These are phyloP conservation scores for Spodoptera picta DNA, from an alignment of 2,888 invertebrate genomes.

Conservation along the genomic window DNA sequence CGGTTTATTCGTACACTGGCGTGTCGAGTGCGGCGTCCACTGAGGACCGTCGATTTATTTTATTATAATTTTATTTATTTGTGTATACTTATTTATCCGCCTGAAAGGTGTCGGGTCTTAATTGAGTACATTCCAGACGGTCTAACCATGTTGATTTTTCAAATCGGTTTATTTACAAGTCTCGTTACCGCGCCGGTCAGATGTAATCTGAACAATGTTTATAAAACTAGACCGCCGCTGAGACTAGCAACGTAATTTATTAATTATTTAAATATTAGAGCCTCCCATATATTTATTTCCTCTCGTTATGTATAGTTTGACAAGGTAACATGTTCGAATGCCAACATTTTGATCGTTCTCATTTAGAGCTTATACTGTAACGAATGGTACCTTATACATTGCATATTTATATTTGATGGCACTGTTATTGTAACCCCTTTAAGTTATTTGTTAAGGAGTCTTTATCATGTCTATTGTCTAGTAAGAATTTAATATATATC, in stretches of 20 bases:
- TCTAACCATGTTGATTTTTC: conserved; percentile 84
- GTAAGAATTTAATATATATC: conserved; percentile 86
- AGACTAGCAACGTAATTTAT: conserved; percentile 51
- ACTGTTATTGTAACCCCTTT: conserved; percentile 86
- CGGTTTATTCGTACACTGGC: conserved; percentile 49
- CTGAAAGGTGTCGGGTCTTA: conserved; percentile 87
- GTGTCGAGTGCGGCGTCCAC: conserved; percentile 18
- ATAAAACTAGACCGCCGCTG: conserved; percentile 73
- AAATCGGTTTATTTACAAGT: conserved; percentile 62
- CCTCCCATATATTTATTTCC: conserved; percentile 41
- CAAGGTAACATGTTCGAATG: conserved; percentile 52
- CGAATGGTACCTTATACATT: conserved; percentile 82
- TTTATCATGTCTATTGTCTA: conserved; percentile 87
- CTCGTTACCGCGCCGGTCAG: conserved; percentile 68
- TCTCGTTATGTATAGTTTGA: conserved; percentile 48
- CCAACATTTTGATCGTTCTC: conserved; percentile 72
- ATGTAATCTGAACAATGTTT: conserved; percentile 82
- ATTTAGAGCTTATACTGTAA: conserved; percentile 82
- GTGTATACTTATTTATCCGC: conserved; percentile 77
- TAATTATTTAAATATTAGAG: conserved; percentile 44
- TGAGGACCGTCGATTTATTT: conserved; percentile 53
- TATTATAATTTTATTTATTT: conserved; percentile 65
- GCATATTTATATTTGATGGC: conserved; percentile 84
- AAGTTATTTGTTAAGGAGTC: conserved; percentile 87
- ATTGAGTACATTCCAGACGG: conserved; percentile 86